Conservation (phyloP, 2,113 vertebrate genomes). For the Xiphorhynchus elegans region DNA sequence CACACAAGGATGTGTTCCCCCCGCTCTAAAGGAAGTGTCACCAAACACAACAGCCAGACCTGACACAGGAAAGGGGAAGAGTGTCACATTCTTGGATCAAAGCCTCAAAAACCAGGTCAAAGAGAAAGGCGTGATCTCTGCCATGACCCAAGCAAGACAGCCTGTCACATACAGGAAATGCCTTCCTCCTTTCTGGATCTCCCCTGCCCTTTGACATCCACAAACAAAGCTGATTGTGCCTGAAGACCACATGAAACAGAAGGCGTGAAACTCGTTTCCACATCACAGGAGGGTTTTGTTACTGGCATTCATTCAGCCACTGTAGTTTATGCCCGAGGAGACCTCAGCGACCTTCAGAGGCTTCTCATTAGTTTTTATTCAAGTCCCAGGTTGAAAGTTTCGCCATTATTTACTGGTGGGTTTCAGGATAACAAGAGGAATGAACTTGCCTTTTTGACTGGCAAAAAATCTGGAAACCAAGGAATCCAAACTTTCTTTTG, state of each 20-base stretch:
- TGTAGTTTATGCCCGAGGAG: not conserved
- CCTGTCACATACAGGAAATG: constrained; percentile 29
- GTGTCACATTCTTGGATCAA: not conserved
- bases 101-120: constrained; percentile 5
- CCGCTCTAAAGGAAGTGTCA: not conserved
- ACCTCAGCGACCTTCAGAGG: not conserved
- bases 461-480: not conserved
- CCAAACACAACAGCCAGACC: not conserved
- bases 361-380: not conserved
- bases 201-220: constrained; percentile 17
- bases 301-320: not conserved
- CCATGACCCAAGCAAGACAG: not conserved
- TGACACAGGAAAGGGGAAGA: not conserved
- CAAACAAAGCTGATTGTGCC: constrained; percentile 14
- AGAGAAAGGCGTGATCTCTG: not conserved
- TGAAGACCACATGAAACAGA: not conserved
- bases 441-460: not conserved
- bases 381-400: not conserved
- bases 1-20: not conserved
- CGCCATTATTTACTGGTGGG: not conserved
- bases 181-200: not conserved
- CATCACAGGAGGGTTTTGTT: not conserved
- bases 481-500: not conserved
- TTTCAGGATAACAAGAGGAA: not conserved
- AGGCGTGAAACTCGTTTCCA: not conserved